Conservation (phyloP, 2,113 vertebrate species). For the Mellivora capensis region DNA sequence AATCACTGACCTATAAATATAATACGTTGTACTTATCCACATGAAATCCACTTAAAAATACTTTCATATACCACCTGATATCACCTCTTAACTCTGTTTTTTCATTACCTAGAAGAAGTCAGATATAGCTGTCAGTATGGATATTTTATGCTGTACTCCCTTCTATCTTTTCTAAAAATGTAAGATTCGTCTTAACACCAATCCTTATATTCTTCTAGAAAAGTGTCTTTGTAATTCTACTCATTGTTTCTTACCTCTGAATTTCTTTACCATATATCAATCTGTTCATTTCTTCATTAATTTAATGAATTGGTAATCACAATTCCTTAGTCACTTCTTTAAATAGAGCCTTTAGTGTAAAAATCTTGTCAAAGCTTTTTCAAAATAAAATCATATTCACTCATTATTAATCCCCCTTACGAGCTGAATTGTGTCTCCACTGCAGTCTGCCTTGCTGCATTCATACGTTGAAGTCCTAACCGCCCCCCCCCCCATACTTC, state of each 20-base stretch:
- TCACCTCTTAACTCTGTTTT: neutral
- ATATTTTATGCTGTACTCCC: neutral
- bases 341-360: neutral
- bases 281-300: neutral
- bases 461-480: neutral
- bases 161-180: neutral
- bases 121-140: neutral
- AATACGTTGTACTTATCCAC: neutral
- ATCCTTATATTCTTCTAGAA: neutral
- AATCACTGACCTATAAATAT: neutral
- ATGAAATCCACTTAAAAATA: neutral
- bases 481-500: neutral
- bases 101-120: constrained; percentile 21
- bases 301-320: neutral
- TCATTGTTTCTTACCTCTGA: neutral
- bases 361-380: neutral
- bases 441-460: neutral
- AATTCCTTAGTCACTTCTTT: constrained; percentile 26
- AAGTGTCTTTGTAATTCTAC: neutral
- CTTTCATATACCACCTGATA: neutral
- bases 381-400: neutral
- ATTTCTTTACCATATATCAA: neutral
- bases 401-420: neutral
- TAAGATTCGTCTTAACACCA: constrained; percentile 9
- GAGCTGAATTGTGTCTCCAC: neutral